Base-by-base conservation (phyloP, 2,797 vertebrate species). In the Loriculus beryllinus region DNA sequence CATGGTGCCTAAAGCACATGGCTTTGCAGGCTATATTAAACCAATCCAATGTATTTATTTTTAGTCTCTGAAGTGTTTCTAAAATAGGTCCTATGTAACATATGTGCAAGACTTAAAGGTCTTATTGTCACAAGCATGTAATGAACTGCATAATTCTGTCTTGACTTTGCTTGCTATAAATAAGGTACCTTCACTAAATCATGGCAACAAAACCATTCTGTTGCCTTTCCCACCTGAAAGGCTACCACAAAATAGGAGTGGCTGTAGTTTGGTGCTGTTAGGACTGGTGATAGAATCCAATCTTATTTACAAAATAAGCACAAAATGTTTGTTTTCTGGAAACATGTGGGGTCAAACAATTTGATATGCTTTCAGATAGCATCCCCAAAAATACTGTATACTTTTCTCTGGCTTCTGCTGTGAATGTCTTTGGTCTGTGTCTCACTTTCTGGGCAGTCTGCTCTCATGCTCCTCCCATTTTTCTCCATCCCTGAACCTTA, bases 71-170 rank as follows among this genome's bases (percentile, higher is more conserved):
- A 86, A 95, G 75, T 29, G 39, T 74, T 94, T 92, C 92, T 96
- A 90, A 95, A 94, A 90, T 45, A 86, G 56, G 74, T 82, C 91
- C 51, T 82, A 75, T 82, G 51, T 80, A 95, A 84, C 85, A 71
- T 92, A 94, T 80, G 67, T 96, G 87, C 63, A 93, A 95, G 80
- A 90, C 85, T 84, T 82, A 82, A 91, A 91, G 82, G 45, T 10
- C 72, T 84, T 85, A 83, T 84, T 93, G 68, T 69, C 56, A 90
- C n/a, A 70, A 70, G 69, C 7, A 0, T 90, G 52, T 79, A 80
- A 91, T 49, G 29, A 96, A 87, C 82, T 35, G n/a, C 59, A 74
- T 83, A 83, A 88, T 76, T 84, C n/a, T 64, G 12, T 84, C 68
- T 82, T 80, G 68, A 48, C 75, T 95, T 92, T 94, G 48, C 80